Evolutionary conservation across 2,113 vertebrate genomes (phyloP).

Genomic region (Hemichromis elongatus): DNA sequence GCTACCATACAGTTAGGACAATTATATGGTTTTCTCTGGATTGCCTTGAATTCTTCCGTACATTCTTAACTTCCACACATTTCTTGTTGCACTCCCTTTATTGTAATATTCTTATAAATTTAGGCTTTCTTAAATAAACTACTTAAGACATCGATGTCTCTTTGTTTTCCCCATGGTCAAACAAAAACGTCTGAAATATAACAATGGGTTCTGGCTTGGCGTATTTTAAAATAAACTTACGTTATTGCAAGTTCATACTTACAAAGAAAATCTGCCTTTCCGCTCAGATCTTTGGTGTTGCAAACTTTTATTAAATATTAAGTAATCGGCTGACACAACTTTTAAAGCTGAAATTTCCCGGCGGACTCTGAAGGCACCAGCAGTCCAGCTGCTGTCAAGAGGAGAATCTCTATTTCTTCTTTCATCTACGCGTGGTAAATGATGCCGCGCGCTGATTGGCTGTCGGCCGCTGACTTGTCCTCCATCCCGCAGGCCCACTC

Average conservation of each 20-base stretch:
- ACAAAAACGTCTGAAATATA: not conserved
- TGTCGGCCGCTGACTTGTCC: constrained; percentile 38
- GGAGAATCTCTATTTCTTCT: constrained; percentile 22
- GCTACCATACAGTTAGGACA: not conserved
- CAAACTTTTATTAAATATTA: not conserved
- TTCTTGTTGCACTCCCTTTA: not conserved
- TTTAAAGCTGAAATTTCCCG: not conserved
- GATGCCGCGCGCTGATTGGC: constrained; percentile 68
- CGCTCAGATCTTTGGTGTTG: not conserved
- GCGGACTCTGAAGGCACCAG: constrained; percentile 13
- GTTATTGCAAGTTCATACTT: not conserved
- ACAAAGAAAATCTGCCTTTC: not conserved
- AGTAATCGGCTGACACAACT: not conserved
- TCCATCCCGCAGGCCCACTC: constrained; percentile 38
- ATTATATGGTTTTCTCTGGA: not conserved
- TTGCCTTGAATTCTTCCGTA: not conserved
- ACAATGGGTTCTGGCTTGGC: not conserved
- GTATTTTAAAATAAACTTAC: not conserved
- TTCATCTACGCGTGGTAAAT: constrained; percentile 42
- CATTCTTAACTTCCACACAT: not conserved
- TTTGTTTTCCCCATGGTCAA: not conserved
- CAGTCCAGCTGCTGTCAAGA: not conserved
- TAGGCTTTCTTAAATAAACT: accelerated
- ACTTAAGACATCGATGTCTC: not conserved
- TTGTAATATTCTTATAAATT: not conserved